phyloP scores from a whole-genome alignment of 2,113 vertebrate species.

The Typhlomys cinereus region DNA sequence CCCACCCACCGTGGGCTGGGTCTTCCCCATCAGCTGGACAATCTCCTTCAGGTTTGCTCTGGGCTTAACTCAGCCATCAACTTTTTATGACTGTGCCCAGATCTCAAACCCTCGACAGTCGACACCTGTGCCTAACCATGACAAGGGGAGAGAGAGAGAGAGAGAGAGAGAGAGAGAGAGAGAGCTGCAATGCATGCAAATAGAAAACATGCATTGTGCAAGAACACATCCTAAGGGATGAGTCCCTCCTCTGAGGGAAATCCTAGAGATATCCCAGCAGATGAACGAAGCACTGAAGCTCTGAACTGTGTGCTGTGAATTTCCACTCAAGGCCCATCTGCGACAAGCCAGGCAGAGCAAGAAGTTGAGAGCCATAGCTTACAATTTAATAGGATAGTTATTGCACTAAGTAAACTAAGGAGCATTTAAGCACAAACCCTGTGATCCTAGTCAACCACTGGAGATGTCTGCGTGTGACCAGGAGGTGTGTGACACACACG shows the following conservation, averaged over 20 bases:
- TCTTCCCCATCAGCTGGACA: too few species aligned
- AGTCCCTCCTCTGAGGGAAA: background rate
- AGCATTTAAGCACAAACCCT: background rate
- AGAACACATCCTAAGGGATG: background rate
- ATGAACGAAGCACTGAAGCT: background rate
- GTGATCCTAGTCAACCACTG: background rate
- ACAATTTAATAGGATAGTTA: background rate
- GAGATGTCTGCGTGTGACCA: background rate
- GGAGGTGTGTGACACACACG: too few species aligned
- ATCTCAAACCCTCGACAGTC: too few species aligned
- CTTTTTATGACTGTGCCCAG: too few species aligned
- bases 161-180: background rate
- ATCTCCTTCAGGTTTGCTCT: too few species aligned
- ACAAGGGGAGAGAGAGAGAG: background rate
- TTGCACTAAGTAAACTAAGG: background rate
- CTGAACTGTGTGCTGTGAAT: background rate
- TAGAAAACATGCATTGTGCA: background rate
- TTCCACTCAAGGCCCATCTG: background rate
- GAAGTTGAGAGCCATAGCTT: background rate
- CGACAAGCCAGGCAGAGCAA: background rate
- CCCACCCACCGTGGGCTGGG: too few species aligned
- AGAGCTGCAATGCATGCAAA: background rate
- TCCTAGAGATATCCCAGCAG: background rate
- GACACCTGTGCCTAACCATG: too few species aligned
- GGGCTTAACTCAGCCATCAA: too few species aligned